Evolutionary conservation across 2,113 vertebrate genomes (phyloP), one percentile per base, ranked within the genome.

Genomic region (Rhegmatorhina hoffmannsi): DNA sequence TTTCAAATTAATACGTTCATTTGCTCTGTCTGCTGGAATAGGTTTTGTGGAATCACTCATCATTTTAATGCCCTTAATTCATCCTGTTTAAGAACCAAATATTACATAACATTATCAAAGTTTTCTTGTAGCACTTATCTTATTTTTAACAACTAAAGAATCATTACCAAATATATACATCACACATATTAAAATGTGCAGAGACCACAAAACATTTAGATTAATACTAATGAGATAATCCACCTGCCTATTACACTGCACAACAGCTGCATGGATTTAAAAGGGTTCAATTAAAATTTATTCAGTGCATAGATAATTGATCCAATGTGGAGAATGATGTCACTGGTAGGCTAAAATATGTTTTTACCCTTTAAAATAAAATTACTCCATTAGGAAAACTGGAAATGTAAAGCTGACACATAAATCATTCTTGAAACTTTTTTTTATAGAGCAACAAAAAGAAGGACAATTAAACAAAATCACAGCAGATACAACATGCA

Each of bases 221-320:
- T 97, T 97, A 97, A 90, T 95, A 96, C 93, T 98, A 97, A 97
- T 95, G 82, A 97, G 94, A 95, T 96, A 97, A 97, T 95, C 94
- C 93, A 96, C 90, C 92, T 95, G 81, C 84, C 85, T 96, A 76
- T 92, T 97, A 96, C 87, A 85, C 29, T 96, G 92, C 84, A 96
- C 82, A 97, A 96, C 93, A 97, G 95, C 93, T 97, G 93, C 80
- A 95, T 70, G 74, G 92, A 89, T 96, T 97, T 97, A 97, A 98
- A 96, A 97, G 93, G 72, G 77, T 92, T 96, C 97, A 97, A 96
- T 97, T 98, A 98, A 98, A 97, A 90, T 97, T 98, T 97, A 97
- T 97, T 98, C 96, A 96, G 95, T 86, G 85, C 76, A 83, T 93
- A 95, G 89, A 97, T 97, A 97, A 97, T 94, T 97, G 91, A 97